Evolutionary conservation across 2,888 invertebrate genomes (phyloP).

Genomic region (Meteorus colon): DNA sequence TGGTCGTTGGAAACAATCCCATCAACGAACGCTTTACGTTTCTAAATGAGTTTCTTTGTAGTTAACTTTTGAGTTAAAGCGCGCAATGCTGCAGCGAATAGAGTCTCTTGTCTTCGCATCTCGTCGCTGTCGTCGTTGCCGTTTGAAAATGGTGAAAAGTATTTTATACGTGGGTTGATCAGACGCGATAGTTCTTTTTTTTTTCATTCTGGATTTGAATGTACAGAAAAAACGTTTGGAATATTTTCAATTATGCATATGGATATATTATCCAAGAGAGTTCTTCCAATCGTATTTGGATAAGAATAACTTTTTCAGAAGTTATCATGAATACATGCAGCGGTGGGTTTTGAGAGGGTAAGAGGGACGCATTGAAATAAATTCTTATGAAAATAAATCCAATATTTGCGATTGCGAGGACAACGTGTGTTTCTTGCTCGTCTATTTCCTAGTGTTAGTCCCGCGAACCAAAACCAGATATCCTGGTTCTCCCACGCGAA

Average conservation of each 20-base stretch:
- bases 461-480: constrained; percentile 47
- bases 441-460: constrained; percentile 40
- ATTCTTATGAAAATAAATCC: background rate
- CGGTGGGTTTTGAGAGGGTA: background rate
- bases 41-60: constrained; percentile 52
- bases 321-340: background rate
- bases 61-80: background rate
- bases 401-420: constrained; percentile 12
- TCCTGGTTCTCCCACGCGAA: constrained; percentile 56
- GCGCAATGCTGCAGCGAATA: background rate
- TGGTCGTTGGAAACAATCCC: constrained; percentile 59
- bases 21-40: constrained; percentile 52
- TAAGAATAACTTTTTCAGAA: background rate
- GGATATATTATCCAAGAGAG: background rate
- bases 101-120: background rate
- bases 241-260: background rate
- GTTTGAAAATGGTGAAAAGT: constrained; percentile 3
- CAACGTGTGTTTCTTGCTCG: constrained; percentile 8
- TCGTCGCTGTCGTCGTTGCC: background rate
- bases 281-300: background rate
- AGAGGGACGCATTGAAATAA: background rate
- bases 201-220: background rate
- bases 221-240: background rate
- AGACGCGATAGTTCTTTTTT: background rate
- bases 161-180: constrained; percentile 13